phyloP scores from a whole-genome alignment of 2,113 vertebrate species.

The Laticauda colubrina region DNA sequence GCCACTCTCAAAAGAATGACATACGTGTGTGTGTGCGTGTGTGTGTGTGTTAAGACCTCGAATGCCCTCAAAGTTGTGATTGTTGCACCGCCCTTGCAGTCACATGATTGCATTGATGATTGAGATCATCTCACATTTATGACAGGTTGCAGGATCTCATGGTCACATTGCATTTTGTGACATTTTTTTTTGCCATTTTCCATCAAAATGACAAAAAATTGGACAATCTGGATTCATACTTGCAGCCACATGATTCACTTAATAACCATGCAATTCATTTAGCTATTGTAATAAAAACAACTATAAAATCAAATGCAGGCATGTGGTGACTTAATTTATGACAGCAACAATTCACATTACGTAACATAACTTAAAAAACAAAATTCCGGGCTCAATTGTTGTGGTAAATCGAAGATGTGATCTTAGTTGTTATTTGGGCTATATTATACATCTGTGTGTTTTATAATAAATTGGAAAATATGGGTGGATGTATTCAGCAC shows the following conservation, averaged over 20 bases:
- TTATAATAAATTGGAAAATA: background rate
- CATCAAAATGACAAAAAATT: background rate
- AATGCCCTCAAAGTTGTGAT: background rate
- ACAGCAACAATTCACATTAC: background rate
- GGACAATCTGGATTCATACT: background rate
- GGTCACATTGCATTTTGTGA: background rate
- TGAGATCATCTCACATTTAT: background rate
- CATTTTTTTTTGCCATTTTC: background rate
- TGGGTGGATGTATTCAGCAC: background rate
- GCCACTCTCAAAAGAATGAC: background rate
- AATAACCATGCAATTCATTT: background rate
- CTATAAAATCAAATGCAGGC: background rate
- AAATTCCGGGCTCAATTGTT: background rate
- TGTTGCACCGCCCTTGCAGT: background rate
- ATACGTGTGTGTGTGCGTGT: too few species aligned
- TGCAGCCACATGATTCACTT: background rate
- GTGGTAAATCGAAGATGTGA: background rate
- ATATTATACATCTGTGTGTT: background rate
- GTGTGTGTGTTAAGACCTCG: background rate
- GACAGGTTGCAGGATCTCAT: background rate
- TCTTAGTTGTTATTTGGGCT: background rate
- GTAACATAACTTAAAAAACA: background rate
- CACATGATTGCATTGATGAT: background rate
- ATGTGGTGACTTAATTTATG: background rate
- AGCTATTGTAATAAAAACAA: background rate